These are phyloP conservation scores for Monoplex corrugatus DNA, from an alignment of 2,888 invertebrate genomes.

Conservation along the genomic window DNA sequence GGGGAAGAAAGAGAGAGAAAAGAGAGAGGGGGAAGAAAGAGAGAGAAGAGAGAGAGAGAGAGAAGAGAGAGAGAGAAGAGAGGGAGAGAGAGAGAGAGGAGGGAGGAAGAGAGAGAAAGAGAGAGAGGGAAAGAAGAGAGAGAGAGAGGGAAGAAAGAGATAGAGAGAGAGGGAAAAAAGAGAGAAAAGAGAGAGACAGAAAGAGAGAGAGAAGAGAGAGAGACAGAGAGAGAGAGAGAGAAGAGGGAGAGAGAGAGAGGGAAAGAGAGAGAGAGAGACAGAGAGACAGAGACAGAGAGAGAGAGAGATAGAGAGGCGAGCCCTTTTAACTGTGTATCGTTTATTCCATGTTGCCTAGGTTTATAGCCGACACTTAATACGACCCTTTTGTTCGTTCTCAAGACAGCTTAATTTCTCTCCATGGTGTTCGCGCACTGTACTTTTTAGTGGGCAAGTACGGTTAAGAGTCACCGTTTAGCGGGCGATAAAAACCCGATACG, in stretches of 20 bases:
- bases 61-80: neutral
- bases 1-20: neutral
- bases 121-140: too few relatives aligned
- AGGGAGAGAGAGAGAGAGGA: too few relatives aligned
- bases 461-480: too few relatives aligned
- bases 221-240: too few relatives aligned
- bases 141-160: neutral
- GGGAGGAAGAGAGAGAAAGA: neutral
- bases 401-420: too few relatives aligned
- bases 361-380: too few relatives aligned
- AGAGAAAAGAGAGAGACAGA: neutral
- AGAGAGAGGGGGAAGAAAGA: neutral
- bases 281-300: neutral
- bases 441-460: too few relatives aligned
- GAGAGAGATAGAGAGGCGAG: neutral
- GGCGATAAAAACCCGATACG: too few relatives aligned
- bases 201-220: neutral
- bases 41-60: neutral
- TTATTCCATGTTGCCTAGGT: too few relatives aligned
- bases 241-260: neutral
- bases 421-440: too few relatives aligned
- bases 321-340: too few relatives aligned
- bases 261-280: neutral
- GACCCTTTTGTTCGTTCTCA: too few relatives aligned
- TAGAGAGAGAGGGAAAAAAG: neutral